Percentiles rank a stretch among this genome's conserved stretches.
Evolutionary conservation across 2,888 invertebrate genomes (phyloP).

Genomic region (Sphinx pinastri): DNA sequence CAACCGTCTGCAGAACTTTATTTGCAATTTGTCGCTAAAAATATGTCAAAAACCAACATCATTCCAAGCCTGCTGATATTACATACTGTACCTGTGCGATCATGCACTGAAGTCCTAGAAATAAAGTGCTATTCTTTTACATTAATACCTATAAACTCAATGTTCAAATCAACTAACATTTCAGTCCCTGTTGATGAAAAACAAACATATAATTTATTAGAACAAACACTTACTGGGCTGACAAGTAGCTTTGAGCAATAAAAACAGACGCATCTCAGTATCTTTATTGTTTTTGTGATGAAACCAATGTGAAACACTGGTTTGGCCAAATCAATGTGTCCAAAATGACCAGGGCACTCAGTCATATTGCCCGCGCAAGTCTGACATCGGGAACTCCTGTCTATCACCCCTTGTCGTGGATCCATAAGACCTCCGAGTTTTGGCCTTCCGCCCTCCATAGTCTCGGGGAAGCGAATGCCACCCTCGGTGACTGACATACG

Average conservation of each 20-base stretch:
- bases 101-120: not conserved
- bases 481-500: slow-evolving; percentile 99
- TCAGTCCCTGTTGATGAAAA: not conserved
- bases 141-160: too few relatives aligned
- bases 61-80: not conserved
- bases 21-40: too few relatives aligned
- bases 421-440: slow-evolving; percentile 99
- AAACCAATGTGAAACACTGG: slow-evolving; percentile 99
- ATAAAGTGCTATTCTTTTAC: not conserved
- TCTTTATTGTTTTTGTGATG: slow-evolving; percentile 97
- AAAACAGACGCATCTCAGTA: slow-evolving; percentile 99
- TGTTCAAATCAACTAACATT: not conserved
- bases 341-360: slow-evolving; percentile 99
- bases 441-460: slow-evolving; percentile 99
- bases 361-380: slow-evolving; percentile 99
- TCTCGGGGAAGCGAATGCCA: slow-evolving; percentile 98
- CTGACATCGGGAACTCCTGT: slow-evolving; percentile 95
- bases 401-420: slow-evolving; percentile 98
- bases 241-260: slow-evolving; percentile 99
- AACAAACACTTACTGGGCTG: slow-evolving; percentile 90
- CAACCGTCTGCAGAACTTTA: too few relatives aligned
- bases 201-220: not conserved
- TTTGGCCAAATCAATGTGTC: slow-evolving; percentile 98
- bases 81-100: not conserved
- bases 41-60: too few relatives aligned